Base-by-base conservation (phyloP, 2,888 invertebrate genomes). In the Chironomus tentans region DNA sequence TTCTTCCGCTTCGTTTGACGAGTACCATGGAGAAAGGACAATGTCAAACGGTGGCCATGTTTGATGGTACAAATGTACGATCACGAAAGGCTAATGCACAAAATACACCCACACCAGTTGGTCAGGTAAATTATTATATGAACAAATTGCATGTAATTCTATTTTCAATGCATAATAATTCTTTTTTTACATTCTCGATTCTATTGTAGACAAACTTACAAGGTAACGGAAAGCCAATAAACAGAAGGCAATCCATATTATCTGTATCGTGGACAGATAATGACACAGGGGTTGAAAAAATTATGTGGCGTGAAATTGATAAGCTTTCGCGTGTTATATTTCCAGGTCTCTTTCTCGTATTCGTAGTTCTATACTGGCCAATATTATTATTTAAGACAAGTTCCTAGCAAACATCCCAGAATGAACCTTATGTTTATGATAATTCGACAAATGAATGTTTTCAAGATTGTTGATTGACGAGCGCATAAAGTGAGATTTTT, bases 291-390 rank as follows among this genome's bases (percentile, higher is more conserved):
- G 88, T 90, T 80, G 90, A 90, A 79, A 88, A 90, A 79, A 88
- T 92, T n/a, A 86, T 91, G 79, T 93, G 92, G 88, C 87, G 90
- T 76, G 90, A 91, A 85, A 92, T 93, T 78, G 93, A 93, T 83
- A 88, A 89, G 80, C 86, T 91, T 3, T 92, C 92, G 3, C 86
- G 92, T 72, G 87, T 91, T 70, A 88, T 92, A 4, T 93, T 93
- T 82, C 93, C 93, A 6, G 88, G 89, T 15, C 82, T 92, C n/a
- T 94, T 93, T 83, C 86, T 91, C 18, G 86, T 92, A 18, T 93
- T 93, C 82, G 88, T 91, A 74, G 86, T 90, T 0, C 85, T 92
- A 81, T 93, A 92, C 83, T 93, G 93, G 92, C 92, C 92, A 0
- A 89, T 92, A 77, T 84, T 93, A 70, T 83, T 92, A 69, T 85